These are phyloP conservation scores for Lasioglossum figueresi DNA, from an alignment of 2,888 invertebrate genomes.

Conservation along the genomic window DNA sequence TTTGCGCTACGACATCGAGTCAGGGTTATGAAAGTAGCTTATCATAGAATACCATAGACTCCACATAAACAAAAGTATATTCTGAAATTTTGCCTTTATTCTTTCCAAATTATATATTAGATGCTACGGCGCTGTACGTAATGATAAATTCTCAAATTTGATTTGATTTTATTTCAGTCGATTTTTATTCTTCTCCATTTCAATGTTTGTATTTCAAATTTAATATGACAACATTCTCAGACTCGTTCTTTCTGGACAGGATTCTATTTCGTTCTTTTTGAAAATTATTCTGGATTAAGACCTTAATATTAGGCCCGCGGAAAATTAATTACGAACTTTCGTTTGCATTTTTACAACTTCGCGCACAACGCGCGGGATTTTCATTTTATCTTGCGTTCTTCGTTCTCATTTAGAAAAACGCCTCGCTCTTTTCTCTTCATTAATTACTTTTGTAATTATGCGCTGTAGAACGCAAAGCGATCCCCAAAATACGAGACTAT, in stretches of 20 bases:
- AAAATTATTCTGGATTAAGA: neutral
- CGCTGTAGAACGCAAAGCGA: neutral
- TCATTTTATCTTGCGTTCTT: neutral
- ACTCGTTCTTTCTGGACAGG: neutral
- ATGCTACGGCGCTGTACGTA: too few relatives aligned
- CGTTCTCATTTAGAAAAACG: neutral
- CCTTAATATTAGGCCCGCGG: neutral
- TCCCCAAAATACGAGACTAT: neutral
- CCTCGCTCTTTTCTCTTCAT: neutral
- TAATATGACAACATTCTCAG: neutral
- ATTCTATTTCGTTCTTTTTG: neutral
- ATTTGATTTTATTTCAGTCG: neutral
- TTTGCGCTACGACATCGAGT: neutral
- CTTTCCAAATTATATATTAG: too few relatives aligned
- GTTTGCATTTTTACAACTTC: neutral
- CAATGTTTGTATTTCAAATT: neutral
- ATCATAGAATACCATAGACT: too few relatives aligned
- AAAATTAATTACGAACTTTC: neutral
- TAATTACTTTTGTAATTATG: conserved; percentile 11
- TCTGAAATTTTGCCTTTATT: too few relatives aligned
- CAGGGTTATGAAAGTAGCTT: too few relatives aligned
- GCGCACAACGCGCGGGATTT: neutral
- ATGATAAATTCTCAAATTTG: too few relatives aligned
- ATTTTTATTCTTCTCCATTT: neutral
- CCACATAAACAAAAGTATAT: too few relatives aligned